phyloP scores from a whole-genome alignment of 2,888 invertebrate genomes.

The Cistogaster globosa region DNA sequence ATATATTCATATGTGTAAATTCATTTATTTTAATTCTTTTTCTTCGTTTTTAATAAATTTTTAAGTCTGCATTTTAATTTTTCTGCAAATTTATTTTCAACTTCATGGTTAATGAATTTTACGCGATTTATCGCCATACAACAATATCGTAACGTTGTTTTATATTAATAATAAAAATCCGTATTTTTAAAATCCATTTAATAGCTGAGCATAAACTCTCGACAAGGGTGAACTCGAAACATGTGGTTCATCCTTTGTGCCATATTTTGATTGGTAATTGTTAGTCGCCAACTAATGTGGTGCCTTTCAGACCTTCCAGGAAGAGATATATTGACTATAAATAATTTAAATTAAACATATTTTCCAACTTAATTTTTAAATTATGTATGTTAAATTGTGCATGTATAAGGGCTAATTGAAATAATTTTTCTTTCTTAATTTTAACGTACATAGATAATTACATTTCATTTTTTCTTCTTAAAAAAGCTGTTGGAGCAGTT shows the following conservation, averaged over 20 bases:
- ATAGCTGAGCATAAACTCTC: slow-evolving; percentile 17
- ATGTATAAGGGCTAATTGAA: too few species aligned
- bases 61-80: slow-evolving; percentile 14
- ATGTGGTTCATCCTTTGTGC: slow-evolving; percentile 30
- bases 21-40: not conserved
- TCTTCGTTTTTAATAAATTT: slow-evolving; percentile 15
- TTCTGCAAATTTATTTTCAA: slow-evolving; percentile 11
- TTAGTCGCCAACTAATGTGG: not conserved
- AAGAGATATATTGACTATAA: not conserved
- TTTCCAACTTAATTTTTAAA: too few species aligned
- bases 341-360: too few species aligned
- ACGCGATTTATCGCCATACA: slow-evolving; percentile 16
- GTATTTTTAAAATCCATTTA: slow-evolving; percentile 33
- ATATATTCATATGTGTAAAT: not conserved
- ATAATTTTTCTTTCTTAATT: too few species aligned
- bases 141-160: not conserved
- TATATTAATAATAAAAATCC: slow-evolving; percentile 27
- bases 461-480: too few species aligned
- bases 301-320: not conserved
- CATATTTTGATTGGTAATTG: not conserved
- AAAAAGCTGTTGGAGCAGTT: too few species aligned
- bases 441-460: too few species aligned
- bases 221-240: slow-evolving; percentile 32
- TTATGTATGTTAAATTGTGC: too few species aligned
- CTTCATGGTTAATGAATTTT: slow-evolving; percentile 50